Percentiles rank a stretch among this genome's conserved stretches.
These are phyloP conservation scores for Odontomyia ornata DNA, from an alignment of 2,888 invertebrate species.

Conservation along the genomic window DNA sequence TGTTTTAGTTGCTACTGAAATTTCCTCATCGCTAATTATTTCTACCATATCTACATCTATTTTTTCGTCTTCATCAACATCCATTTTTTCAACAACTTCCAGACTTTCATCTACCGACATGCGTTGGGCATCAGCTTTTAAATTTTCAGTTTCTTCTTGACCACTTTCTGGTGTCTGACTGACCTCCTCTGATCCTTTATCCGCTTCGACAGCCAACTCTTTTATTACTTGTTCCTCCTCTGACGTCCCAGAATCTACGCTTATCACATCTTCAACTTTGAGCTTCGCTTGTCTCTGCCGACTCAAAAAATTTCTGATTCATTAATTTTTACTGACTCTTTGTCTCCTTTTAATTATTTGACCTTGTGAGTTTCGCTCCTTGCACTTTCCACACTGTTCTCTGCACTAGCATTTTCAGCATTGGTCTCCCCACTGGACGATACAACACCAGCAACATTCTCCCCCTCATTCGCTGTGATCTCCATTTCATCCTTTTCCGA, in stretches of 20 bases:
- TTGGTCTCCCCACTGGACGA: neutral
- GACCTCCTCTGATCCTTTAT: too few species aligned
- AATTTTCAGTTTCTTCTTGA: too few species aligned
- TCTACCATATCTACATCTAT: conserved; percentile 64
- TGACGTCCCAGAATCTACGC: too few species aligned
- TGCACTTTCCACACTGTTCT: too few species aligned
- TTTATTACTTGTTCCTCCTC: too few species aligned
- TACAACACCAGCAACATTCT: neutral
- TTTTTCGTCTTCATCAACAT: conserved; percentile 30
- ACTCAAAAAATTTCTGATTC: too few species aligned
- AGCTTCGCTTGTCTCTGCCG: too few species aligned
- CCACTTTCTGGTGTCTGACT: neutral
- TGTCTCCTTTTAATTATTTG: too few species aligned
- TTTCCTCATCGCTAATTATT: conserved; percentile 29
- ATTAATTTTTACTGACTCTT: too few species aligned
- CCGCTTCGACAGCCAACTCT: neutral
- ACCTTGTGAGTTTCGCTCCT: too few species aligned
- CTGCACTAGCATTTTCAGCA: too few species aligned
- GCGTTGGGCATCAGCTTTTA: neutral
- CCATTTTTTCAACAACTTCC: neutral
- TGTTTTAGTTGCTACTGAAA: neutral
- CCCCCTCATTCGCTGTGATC: neutral
- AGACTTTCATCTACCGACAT: conserved; percentile 25
- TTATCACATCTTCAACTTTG: neutral
- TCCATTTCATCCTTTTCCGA: neutral